Conservation (phyloP, 2,113 vertebrate species). For the Carassius gibelio region DNA sequence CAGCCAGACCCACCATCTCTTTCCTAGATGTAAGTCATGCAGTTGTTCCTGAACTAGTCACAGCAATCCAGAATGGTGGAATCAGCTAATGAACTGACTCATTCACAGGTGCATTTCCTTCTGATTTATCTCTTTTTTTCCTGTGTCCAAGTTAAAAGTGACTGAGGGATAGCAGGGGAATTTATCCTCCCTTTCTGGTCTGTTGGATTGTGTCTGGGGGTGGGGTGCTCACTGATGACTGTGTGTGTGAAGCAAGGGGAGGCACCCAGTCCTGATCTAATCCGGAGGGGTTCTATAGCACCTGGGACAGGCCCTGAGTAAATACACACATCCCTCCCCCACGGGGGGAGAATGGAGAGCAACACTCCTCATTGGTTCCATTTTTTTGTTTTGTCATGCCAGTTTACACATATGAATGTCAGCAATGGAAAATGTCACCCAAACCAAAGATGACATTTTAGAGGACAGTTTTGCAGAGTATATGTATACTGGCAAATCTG, state of each 20-base stretch:
- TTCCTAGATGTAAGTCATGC: slow-evolving; percentile 35
- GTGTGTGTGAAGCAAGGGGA: slow-evolving; percentile 39
- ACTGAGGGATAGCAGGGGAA: slow-evolving; percentile 46
- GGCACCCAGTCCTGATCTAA: slow-evolving; percentile 62
- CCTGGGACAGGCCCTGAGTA: slow-evolving; percentile 70
- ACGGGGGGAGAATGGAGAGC: slow-evolving; percentile 20
- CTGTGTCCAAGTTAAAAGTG: slow-evolving; percentile 5
- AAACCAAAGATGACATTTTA: background rate
- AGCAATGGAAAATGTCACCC: background rate
- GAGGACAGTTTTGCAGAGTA: background rate
- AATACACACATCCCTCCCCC: slow-evolving; percentile 56
- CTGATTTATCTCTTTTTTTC: slow-evolving; percentile 32
- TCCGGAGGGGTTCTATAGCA: slow-evolving; percentile 68
- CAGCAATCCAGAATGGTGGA: background rate
- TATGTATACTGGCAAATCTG: background rate
- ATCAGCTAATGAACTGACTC: slow-evolving; percentile 39
- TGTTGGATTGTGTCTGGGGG: slow-evolving; percentile 37
- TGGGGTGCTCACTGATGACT: slow-evolving; percentile 39
- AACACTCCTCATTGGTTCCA: background rate
- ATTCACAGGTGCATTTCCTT: slow-evolving; percentile 33
- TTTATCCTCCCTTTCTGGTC: slow-evolving; percentile 52
- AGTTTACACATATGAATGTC: background rate
- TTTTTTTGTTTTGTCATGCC: background rate
- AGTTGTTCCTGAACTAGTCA: slow-evolving; percentile 24
- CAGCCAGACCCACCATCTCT: slow-evolving; percentile 57